Conservation (phyloP, 2,888 invertebrate species). For the Brenthis ino region DNA sequence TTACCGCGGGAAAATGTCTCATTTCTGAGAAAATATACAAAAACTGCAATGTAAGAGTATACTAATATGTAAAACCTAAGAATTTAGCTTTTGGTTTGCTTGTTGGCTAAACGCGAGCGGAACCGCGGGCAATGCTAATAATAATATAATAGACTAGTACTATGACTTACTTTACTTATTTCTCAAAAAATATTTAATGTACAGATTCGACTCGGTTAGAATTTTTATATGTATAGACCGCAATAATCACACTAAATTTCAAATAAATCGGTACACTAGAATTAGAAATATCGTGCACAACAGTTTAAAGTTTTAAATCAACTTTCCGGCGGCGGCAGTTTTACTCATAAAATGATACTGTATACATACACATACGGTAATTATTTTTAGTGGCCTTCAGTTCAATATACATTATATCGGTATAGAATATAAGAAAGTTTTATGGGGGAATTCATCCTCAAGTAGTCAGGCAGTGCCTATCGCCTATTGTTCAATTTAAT, state of each 20-base stretch:
- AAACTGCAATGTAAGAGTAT: no score
- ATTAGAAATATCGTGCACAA: neutral
- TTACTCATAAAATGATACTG: neutral
- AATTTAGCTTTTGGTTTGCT: no score
- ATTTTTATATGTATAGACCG: no score
- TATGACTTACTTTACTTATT: no score
- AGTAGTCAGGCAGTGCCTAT: neutral
- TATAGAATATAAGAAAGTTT: neutral
- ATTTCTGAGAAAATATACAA: no score
- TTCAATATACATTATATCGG: neutral
- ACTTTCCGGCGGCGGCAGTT: neutral
- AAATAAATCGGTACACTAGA: neutral
- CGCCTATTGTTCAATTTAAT: neutral
- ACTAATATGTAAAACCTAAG: no score
- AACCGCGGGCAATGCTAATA: no score
- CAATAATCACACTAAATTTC: neutral
- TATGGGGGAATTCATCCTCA: neutral
- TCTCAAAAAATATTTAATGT: no score
- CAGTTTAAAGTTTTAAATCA: neutral
- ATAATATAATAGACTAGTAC: no score
- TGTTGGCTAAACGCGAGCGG: no score
- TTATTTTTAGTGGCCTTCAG: neutral
- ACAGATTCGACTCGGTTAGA: no score
- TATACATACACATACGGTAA: neutral
- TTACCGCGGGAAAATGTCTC: no score